Evolutionary conservation across 2,113 vertebrate genomes (phyloP), one percentile per base, ranked within the genome.

Genomic region (Sphyrna mokarran): DNA sequence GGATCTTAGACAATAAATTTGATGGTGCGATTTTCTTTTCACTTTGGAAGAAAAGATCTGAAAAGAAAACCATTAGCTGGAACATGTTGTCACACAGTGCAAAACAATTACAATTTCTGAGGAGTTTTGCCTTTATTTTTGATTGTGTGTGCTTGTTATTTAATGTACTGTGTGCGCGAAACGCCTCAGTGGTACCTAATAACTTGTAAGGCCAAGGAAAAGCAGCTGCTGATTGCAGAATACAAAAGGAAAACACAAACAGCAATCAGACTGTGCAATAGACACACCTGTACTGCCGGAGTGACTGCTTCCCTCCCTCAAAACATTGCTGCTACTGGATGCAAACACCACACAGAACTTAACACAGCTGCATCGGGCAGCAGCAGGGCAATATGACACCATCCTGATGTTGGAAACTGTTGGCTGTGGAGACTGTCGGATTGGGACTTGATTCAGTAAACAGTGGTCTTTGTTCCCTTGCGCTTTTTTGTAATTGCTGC

Each of bases 71-170:
- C 87, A 90, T 90, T 90, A 90, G 87, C 87, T 61, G 48, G 87
- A 90, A n/a, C 87, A 33, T 90, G 87, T 90, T 90, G 87, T 90
- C 87, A 33, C 87, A 61, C 29, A 54, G 58, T 90, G 87, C 87
- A 90, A 61, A 90, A 90, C 87, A 90, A 90, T 90, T 90, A 90
- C 87, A 90, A 29, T 90, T 90, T 33, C 87, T 90, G 87, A 90
- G 58, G 48, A 61, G 87, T 61, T 61, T 89, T 89, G 58, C 23
- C 43, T 22, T 86, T 86, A 29, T 89, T 89, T 89, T 63, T 90
- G 87, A 90, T 54, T 33, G 58, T 61, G 48, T 61, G 33, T 3
- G 87, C 48, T 48, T 61, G 87, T 26, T 54, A 90, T 54, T 90
- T 90, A 90, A 61, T 16, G 87, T 61, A 7, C 87, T 90, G 54